Percentiles rank a stretch among this genome's conserved stretches.
phyloP scores from a whole-genome alignment of 2,888 invertebrate species.

The Lasioglossum pauxillum region DNA sequence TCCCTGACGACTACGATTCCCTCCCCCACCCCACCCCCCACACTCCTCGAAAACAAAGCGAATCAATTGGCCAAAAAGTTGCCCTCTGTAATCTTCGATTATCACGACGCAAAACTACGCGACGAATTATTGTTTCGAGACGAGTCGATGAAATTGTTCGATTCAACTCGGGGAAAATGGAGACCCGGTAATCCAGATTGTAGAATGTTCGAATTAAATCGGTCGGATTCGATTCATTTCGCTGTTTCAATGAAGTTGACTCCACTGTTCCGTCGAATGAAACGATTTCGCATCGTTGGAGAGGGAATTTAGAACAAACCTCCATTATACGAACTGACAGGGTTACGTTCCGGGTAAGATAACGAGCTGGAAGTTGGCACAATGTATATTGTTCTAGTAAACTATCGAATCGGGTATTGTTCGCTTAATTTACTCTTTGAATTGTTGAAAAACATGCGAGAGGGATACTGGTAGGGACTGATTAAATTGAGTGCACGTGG shows the following conservation, averaged over 20 bases:
- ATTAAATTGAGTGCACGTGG: not conserved
- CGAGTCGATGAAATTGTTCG: not conserved
- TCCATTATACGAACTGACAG: not conserved
- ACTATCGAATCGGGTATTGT: not conserved
- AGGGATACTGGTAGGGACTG: not conserved
- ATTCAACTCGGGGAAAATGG: not conserved
- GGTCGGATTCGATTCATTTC: not conserved
- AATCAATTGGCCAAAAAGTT: not conserved
- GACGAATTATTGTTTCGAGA: constrained; percentile 1
- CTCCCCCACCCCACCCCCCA: accelerated
- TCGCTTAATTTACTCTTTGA: not conserved
- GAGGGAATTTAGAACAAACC: not conserved
- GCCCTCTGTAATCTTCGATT: not conserved
- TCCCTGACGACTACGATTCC: constrained; percentile 41
- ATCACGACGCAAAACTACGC: not conserved
- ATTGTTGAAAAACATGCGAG: not conserved
- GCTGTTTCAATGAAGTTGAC: not conserved
- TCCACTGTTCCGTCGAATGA: not conserved
- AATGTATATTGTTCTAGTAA: not conserved
- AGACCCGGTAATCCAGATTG: not conserved
- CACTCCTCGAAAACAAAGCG: not conserved
- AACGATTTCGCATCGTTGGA: not conserved
- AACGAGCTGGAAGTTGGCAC: not conserved
- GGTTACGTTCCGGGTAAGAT: not conserved
- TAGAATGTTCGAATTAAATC: not conserved